Conservation (phyloP, 2,797 vertebrate species). For the Pseudochromis fuscus region DNA sequence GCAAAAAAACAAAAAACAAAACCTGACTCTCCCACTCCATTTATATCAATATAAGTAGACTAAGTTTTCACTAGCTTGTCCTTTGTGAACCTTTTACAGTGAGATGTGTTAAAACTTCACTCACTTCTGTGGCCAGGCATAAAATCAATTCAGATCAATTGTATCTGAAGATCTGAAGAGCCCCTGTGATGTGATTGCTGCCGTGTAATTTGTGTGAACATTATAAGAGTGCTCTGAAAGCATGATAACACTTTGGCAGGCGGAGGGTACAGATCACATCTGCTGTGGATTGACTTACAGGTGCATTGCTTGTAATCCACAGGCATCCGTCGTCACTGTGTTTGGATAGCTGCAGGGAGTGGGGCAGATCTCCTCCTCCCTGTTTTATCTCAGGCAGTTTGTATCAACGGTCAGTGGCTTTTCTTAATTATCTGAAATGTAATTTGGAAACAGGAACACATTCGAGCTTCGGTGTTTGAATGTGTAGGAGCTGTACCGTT, state of each 20-base stretch:
- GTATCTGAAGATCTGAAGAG: no score
- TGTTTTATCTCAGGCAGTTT: slow-evolving; percentile 46
- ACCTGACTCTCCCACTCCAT: no score
- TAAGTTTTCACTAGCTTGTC: no score
- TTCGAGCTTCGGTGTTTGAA: neutral
- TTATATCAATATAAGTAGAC: no score
- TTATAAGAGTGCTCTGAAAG: neutral
- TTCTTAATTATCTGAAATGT: neutral
- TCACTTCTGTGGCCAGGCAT: no score
- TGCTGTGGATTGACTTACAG: slow-evolving; percentile 77
- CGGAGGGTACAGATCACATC: slow-evolving; percentile 68
- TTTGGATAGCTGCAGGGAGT: slow-evolving; percentile 64
- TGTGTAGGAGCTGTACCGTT: neutral
- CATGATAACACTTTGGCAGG: slow-evolving; percentile 47
- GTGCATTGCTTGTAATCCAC: slow-evolving; percentile 69
- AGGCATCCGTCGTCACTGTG: slow-evolving; percentile 58
- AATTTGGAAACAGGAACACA: neutral
- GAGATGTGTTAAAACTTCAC: no score
- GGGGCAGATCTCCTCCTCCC: slow-evolving; percentile 50
- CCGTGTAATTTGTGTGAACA: neutral
- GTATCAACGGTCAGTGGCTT: neutral
- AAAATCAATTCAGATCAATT: no score
- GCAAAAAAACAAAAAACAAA: no score
- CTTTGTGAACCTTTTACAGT: no score
- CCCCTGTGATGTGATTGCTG: no score